Evolutionary conservation across 2,797 vertebrate species (phyloP).

Genomic region (Poecilia velifera): DNA sequence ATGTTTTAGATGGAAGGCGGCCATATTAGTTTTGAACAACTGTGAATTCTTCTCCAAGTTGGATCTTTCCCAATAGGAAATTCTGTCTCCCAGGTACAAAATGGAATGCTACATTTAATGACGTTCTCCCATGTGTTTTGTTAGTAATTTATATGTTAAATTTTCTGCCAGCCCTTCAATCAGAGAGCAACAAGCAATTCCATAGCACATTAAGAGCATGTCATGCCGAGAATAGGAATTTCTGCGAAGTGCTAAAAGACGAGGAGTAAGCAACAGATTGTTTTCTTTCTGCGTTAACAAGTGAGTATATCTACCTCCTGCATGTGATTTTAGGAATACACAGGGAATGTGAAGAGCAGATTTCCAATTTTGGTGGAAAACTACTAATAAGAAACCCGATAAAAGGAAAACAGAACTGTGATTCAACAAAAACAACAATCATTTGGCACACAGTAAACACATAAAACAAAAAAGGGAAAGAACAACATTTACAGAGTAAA

Average conservation of each 20-base stretch:
- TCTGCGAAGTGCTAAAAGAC: slow-evolving; percentile 22
- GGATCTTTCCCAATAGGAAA: neutral
- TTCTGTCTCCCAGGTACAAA: neutral
- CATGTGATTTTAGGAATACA: slow-evolving; percentile 30
- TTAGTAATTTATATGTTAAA: slow-evolving; percentile 16
- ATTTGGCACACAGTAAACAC: neutral
- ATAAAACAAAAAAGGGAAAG: neutral
- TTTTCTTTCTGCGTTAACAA: slow-evolving; percentile 25
- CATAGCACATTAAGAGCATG: slow-evolving; percentile 25
- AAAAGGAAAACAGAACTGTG: neutral
- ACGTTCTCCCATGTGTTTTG: slow-evolving; percentile 5
- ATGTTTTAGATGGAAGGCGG: neutral
- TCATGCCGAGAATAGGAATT: slow-evolving; percentile 30
- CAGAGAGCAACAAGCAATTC: slow-evolving; percentile 4
- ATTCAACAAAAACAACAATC: neutral
- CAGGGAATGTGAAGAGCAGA: neutral
- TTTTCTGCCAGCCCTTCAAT: slow-evolving; percentile 10
- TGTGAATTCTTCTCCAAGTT: neutral
- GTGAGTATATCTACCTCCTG: slow-evolving; percentile 5
- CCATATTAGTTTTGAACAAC: neutral
- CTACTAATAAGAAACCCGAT: slow-evolving; percentile 22
- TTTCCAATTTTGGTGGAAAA: slow-evolving; percentile 13
- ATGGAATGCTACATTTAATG: neutral
- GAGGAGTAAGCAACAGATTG: slow-evolving; percentile 21
- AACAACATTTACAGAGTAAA: neutral